These are phyloP conservation scores for Halocaridina rubra DNA, from an alignment of 2,888 invertebrate genomes.

Conservation along the genomic window DNA sequence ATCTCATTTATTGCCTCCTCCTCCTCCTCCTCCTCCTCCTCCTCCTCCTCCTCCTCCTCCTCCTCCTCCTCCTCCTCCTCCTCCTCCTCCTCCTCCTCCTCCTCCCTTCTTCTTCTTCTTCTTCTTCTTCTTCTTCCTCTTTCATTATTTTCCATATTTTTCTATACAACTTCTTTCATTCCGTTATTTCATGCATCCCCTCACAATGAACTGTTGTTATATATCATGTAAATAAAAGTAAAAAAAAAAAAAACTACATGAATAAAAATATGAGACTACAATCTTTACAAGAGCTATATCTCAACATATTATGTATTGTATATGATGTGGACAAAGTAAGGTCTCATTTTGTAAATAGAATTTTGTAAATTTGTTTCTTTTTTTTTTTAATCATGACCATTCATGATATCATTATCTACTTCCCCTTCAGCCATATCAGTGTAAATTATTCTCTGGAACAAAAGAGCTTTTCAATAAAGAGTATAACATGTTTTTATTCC, in stretches of 20 bases:
- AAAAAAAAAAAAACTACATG: no score
- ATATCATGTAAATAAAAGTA: no score
- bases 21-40: background rate
- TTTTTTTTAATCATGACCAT: conserved; percentile 22
- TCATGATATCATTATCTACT: background rate
- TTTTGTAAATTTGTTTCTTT: conserved; percentile 14
- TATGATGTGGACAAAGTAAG: no score
- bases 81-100: background rate
- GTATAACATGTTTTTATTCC: no score
- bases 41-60: background rate
- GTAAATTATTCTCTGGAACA: conserved; percentile 53
- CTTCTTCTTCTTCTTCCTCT: no score
- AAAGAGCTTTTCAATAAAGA: conserved; percentile 56
- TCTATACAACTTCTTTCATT: no score
- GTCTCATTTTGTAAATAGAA: conserved; percentile 18
- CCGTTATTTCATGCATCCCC: no score
- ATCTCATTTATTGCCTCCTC: background rate
- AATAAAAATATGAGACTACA: no score
- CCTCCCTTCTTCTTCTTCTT: background rate
- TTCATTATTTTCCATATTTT: no score
- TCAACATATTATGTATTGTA: no score
- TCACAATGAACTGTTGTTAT: no score
- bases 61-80: conserved; percentile 33
- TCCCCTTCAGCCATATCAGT: conserved; percentile 45
- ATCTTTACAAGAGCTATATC: no score